A percentile compares a stretch with the other conserved stretches of the same genome.
phyloP scores from a whole-genome alignment of 2,113 vertebrate species.

The Butorides virescens region DNA sequence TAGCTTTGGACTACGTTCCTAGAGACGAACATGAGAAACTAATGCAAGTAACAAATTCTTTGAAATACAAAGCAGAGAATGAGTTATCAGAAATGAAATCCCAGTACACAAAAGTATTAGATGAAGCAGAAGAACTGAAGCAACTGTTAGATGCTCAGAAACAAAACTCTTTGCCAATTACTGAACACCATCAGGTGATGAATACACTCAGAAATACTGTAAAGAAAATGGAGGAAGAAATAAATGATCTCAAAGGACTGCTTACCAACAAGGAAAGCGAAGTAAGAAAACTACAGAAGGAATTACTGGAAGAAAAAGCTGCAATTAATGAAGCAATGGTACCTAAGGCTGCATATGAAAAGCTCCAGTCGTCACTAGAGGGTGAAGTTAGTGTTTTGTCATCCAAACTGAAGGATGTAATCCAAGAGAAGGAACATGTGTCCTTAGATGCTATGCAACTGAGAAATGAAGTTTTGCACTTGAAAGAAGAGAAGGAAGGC shows the following conservation, averaged over 20 bases:
- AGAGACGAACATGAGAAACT: slow-evolving; percentile 78
- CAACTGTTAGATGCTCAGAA: slow-evolving; percentile 84
- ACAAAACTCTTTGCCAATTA: slow-evolving; percentile 79
- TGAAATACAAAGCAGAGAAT: slow-evolving; percentile 82
- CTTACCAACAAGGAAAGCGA: slow-evolving; percentile 79
- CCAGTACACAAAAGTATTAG: slow-evolving; percentile 73
- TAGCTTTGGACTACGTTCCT: slow-evolving; percentile 63
- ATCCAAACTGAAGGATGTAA: slow-evolving; percentile 83
- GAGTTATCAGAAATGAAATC: slow-evolving; percentile 77
- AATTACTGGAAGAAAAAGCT: slow-evolving; percentile 78
- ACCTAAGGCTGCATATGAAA: slow-evolving; percentile 76
- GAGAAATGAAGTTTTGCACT: slow-evolving; percentile 81
- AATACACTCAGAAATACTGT: slow-evolving; percentile 80
- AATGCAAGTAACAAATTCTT: slow-evolving; percentile 65
- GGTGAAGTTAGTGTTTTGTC: slow-evolving; percentile 80
- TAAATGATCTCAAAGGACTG: slow-evolving; percentile 73
- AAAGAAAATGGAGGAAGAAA: slow-evolving; percentile 83
- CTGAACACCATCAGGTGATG: slow-evolving; percentile 87
- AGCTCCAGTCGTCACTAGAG: slow-evolving; percentile 77
- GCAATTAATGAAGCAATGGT: slow-evolving; percentile 76
- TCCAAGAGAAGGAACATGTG: slow-evolving; percentile 88
- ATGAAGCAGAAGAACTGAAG: slow-evolving; percentile 80
- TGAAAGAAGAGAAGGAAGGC: slow-evolving; percentile 75
- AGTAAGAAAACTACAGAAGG: slow-evolving; percentile 82
- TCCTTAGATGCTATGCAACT: slow-evolving; percentile 81